A percentile compares a stretch with the other conserved stretches of the same genome.
phyloP scores from a whole-genome alignment of 2,888 invertebrate species.

The Scaptodrosophila latifasciaeformis region DNA sequence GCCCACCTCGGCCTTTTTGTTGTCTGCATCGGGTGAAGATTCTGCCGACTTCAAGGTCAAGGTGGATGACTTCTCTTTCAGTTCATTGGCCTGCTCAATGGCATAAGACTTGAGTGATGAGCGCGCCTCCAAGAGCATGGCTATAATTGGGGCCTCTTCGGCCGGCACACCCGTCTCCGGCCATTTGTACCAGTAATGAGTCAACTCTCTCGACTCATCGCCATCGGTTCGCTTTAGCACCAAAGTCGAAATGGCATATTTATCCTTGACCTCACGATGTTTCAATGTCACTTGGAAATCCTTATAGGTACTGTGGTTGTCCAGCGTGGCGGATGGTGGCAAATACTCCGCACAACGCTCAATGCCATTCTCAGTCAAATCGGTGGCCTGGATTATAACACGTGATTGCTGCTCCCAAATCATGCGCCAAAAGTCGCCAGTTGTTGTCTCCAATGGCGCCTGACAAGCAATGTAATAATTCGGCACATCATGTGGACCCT shows the following conservation, averaged over 20 bases:
- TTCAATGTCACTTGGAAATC: conserved; percentile 89
- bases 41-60: conserved; percentile 46
- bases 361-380: conserved; percentile 91
- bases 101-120: conserved; percentile 72
- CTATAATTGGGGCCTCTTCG: conserved; percentile 88
- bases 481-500: conserved; percentile 90
- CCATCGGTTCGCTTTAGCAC: conserved; percentile 88
- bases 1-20: conserved; percentile 28
- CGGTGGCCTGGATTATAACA: conserved; percentile 92
- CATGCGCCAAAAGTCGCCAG: conserved; percentile 96
- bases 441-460: conserved; percentile 89
- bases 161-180: conserved; percentile 88
- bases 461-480: conserved; percentile 95
- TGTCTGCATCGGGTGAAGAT: conserved; percentile 33
- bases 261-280: conserved; percentile 91
- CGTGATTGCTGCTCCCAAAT: conserved; percentile 95
- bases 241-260: conserved; percentile 90
- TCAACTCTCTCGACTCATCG: conserved; percentile 90
- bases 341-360: conserved; percentile 94
- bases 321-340: conserved; percentile 92
- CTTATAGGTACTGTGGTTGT: conserved; percentile 90
- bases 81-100: conserved; percentile 70
- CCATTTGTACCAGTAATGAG: conserved; percentile 96
- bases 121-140: conserved; percentile 90
- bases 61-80: conserved; percentile 59